Conservation (phyloP, 2,113 vertebrate species). For the Spheniscus mendiculus region DNA sequence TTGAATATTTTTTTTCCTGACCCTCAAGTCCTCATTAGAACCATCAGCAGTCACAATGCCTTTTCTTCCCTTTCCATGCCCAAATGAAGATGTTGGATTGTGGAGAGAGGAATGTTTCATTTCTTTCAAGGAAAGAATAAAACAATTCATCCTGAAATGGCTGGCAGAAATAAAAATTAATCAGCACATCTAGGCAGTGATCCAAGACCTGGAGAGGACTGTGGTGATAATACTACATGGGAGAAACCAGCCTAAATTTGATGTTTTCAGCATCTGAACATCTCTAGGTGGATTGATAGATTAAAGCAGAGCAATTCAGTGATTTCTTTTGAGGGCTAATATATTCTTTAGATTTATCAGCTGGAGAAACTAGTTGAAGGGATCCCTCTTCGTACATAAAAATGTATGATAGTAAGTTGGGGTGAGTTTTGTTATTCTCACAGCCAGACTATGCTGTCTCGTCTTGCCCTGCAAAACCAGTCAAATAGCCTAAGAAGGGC, state of each 20-base stretch:
- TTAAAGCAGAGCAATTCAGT: background rate
- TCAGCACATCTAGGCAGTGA: background rate
- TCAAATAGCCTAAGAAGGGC: background rate
- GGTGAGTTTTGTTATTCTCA: background rate
- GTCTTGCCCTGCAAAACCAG: background rate
- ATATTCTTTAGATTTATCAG: background rate
- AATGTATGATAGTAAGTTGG: background rate
- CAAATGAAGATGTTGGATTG: background rate
- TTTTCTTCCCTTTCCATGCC: background rate
- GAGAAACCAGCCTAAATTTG: background rate
- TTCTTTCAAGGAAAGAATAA: conserved; percentile 26
- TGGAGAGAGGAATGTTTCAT: background rate
- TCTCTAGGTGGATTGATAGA: background rate
- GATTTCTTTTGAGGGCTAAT: background rate
- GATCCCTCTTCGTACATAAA: background rate
- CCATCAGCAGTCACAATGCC: background rate
- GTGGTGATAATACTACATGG: background rate
- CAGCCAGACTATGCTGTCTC: background rate
- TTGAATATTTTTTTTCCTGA: background rate
- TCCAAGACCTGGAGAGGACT: background rate
- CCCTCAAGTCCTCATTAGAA: background rate
- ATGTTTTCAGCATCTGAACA: background rate
- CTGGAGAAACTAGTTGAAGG: background rate
- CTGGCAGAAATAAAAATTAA: conserved; percentile 9
- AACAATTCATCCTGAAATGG: background rate